Conservation (phyloP, 2,888 invertebrate genomes). For the Yponomeuta evonymella region DNA sequence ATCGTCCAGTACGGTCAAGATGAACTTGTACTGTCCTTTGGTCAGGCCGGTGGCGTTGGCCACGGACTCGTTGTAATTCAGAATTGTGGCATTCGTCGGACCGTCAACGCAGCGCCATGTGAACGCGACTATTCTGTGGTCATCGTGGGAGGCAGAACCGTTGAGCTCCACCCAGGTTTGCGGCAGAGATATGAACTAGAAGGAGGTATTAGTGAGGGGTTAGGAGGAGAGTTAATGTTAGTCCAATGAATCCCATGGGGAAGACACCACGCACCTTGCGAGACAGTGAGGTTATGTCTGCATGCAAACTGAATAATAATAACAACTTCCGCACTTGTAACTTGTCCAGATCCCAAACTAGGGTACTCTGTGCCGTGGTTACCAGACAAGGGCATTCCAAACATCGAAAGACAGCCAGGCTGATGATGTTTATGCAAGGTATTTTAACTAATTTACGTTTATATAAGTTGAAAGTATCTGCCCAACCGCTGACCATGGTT, state of each 20-base stretch:
- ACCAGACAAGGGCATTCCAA: too few relatives aligned
- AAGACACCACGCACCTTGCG: too few relatives aligned
- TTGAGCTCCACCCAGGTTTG: conserved; percentile 87
- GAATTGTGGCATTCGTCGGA: conserved; percentile 75
- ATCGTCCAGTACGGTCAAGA: conserved; percentile 88
- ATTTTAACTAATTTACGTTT: too few relatives aligned
- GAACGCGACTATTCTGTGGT: conserved; percentile 87
- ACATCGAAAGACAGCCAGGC: too few relatives aligned
- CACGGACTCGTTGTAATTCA: conserved; percentile 76
- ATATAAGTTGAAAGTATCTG: too few relatives aligned
- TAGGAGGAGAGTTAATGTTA: conserved; percentile 4
- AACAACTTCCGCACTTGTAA: too few relatives aligned
- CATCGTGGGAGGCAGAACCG: conserved; percentile 88
- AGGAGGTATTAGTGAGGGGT: conserved; percentile 20
- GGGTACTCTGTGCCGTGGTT: too few relatives aligned
- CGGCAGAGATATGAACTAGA: conserved; percentile 87
- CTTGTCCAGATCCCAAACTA: too few relatives aligned
- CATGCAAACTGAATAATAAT: too few relatives aligned
- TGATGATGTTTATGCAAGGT: too few relatives aligned
- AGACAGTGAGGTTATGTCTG: too few relatives aligned
- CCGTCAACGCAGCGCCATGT: conserved; percentile 89
- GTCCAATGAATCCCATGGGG: not conserved
- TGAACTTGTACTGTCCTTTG: conserved; percentile 89
- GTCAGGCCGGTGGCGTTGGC: conserved; percentile 89
- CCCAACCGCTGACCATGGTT: too few relatives aligned